Conservation (phyloP, 2,888 invertebrate species). For the Lymantria monacha region DNA sequence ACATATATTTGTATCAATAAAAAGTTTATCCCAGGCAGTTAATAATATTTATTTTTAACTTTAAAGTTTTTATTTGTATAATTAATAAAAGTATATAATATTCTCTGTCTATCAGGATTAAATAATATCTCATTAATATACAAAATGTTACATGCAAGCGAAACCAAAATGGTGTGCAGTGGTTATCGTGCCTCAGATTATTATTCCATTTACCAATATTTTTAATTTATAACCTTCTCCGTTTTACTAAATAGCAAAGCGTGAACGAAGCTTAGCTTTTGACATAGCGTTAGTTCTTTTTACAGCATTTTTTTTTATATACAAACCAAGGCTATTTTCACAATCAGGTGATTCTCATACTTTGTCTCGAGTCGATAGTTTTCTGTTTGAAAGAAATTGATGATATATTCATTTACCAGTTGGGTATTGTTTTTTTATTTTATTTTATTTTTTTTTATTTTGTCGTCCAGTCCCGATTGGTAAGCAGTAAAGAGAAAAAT, state of each 20-base stretch:
- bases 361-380: conserved; percentile 98
- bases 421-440: conserved; percentile 17
- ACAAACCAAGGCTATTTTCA: conserved; percentile 97
- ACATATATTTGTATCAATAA: too few relatives aligned
- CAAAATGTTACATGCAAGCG: conserved; percentile 31
- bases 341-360: conserved; percentile 98
- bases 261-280: conserved; percentile 54
- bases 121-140: not conserved
- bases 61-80: too few relatives aligned
- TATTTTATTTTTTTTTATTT: conserved; percentile 34
- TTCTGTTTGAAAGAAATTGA: conserved; percentile 84
- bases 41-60: too few relatives aligned
- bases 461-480: conserved; percentile 72
- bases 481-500: conserved; percentile 78
- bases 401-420: conserved; percentile 49
- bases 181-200: conserved; percentile 30
- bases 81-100: too few relatives aligned
- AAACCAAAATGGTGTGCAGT: conserved; percentile 29
- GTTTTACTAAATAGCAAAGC: conserved; percentile 61
- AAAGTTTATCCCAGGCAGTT: too few relatives aligned
- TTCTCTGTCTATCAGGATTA: not conserved
- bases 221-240: conserved; percentile 41
- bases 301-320: conserved; percentile 57
- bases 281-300: conserved; percentile 50
- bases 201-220: conserved; percentile 35